Conservation (phyloP, 1,140 invertebrate genomes). For the Rhopalosiphum padi region DNA sequence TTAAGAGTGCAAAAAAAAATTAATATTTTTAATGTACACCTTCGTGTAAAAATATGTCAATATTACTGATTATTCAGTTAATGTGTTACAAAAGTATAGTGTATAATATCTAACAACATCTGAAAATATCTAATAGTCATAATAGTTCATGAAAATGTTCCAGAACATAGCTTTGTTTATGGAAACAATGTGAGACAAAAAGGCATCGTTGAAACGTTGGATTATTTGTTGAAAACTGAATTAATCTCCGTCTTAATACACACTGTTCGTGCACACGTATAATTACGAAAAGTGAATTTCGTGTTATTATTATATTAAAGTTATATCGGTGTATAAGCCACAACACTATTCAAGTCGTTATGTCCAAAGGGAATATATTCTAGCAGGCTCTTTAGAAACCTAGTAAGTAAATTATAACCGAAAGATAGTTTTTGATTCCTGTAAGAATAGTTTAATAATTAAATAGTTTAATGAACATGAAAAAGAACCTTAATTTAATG, state of each 20-base stretch:
- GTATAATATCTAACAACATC: not conserved
- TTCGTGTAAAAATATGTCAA: no score
- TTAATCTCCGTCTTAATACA: not conserved
- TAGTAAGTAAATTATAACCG: not conserved
- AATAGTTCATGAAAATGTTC: not conserved
- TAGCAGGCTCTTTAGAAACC: not conserved
- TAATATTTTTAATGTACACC: no score
- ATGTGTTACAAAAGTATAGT: not conserved
- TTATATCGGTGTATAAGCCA: not conserved
- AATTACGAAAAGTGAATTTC: slow-evolving; percentile 13
- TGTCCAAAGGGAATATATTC: no score
- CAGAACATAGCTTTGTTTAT: not conserved
- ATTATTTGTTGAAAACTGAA: slow-evolving; percentile 12
- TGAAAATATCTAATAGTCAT: not conserved
- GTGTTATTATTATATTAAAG: not conserved
- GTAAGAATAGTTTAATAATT: not conserved
- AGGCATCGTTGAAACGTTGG: not conserved
- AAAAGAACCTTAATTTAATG: not conserved
- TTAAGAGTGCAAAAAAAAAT: no score
- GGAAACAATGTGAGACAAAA: not conserved
- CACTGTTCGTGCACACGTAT: not conserved
- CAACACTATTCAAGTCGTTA: not conserved
- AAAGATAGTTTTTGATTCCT: not conserved
- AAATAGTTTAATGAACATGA: not conserved
- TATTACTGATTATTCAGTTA: not conserved